These are phyloP conservation scores for Helobdella robusta DNA, from an alignment of 2,888 invertebrate species.

Conservation along the genomic window DNA sequence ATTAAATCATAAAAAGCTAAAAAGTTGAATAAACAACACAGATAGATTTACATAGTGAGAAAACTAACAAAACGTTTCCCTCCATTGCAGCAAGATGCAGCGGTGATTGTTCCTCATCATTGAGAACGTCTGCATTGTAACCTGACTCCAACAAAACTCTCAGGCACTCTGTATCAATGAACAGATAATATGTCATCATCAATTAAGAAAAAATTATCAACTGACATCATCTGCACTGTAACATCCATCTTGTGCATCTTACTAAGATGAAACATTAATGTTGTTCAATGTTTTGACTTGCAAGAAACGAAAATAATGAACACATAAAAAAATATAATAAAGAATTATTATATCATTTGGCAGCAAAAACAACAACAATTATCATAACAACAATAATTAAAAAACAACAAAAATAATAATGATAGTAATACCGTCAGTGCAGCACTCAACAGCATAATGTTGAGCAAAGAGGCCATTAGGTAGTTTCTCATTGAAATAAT, in stretches of 20 bases:
- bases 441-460: slow-evolving; percentile 11
- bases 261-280: too few relatives aligned
- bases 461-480: neutral
- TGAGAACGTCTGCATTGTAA: slow-evolving; percentile 37
- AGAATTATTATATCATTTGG: too few relatives aligned
- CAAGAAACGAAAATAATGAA: too few relatives aligned
- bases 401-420: neutral
- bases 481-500: neutral
- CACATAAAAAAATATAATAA: too few relatives aligned
- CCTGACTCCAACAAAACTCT: slow-evolving; percentile 40
- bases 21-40: neutral
- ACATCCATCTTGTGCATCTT: too few relatives aligned
- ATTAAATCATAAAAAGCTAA: neutral
- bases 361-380: neutral
- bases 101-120: slow-evolving; percentile 41
- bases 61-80: slow-evolving; percentile 39
- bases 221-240: neutral
- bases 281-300: too few relatives aligned
- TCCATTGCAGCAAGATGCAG: slow-evolving; percentile 41
- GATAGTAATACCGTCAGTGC: neutral
- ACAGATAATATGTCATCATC: neutral
- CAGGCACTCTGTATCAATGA: slow-evolving; percentile 39
- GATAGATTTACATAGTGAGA: neutral
- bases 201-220: slow-evolving; percentile 1
- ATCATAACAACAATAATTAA: neutral